Evolutionary conservation across 1,140 invertebrate species (phyloP).

Genomic region (Heliothis subflexa): DNA sequence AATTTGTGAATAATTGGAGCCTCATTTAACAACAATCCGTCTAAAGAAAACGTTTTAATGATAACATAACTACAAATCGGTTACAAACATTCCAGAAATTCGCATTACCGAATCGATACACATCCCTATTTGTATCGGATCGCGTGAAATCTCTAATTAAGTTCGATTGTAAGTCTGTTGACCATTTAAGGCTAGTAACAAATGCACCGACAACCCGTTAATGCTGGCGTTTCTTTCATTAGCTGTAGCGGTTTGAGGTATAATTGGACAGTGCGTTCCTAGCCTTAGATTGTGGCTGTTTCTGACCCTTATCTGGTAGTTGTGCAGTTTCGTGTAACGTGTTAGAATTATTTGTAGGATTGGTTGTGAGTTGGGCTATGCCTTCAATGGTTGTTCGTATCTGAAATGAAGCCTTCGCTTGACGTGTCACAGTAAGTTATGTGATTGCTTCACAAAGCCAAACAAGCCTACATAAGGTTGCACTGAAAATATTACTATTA

Average conservation of each 20-base stretch:
- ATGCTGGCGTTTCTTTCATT: constrained; percentile 17
- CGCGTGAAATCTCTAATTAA: constrained; percentile 60
- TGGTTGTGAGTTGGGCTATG: background rate
- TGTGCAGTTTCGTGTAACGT: background rate
- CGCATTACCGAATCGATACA: background rate
- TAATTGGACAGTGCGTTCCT: constrained; percentile 35
- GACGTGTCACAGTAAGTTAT: no score
- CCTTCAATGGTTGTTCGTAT: background rate
- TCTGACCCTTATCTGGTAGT: constrained; percentile 20
- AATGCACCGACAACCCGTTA: constrained; percentile 43
- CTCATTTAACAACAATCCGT: no score
- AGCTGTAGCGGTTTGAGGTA: constrained; percentile 25
- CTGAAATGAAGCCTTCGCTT: no score
- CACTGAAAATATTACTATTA: no score
- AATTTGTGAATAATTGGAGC: no score
- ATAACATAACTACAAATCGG: background rate
- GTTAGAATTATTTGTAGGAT: constrained; percentile 14
- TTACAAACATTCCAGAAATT: background rate
- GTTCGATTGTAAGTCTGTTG: constrained; percentile 35
- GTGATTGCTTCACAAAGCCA: no score
- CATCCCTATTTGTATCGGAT: constrained; percentile 37
- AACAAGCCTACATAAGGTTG: no score
- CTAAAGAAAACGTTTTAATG: constrained; percentile 2
- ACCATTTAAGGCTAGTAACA: constrained; percentile 35
- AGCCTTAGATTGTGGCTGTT: background rate